phyloP scores from a whole-genome alignment of 1,140 invertebrate genomes.

The Danaus melanippus region DNA sequence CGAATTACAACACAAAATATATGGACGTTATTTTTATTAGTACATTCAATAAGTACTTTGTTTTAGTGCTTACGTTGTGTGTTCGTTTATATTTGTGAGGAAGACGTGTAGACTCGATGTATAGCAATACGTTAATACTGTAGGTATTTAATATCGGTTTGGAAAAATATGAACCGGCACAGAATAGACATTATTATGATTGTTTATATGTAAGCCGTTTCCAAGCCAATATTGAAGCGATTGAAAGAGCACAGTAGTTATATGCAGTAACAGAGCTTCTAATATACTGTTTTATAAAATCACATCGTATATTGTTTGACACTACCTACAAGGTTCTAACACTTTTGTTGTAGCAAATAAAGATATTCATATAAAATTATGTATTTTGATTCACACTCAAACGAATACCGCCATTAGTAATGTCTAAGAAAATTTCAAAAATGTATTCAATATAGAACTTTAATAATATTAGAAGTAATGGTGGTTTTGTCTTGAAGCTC shows the following conservation, averaged over 20 bases:
- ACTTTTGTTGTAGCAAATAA: constrained; percentile 68
- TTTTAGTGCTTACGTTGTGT: no score
- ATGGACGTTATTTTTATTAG: no score
- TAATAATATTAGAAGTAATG: no score
- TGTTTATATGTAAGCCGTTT: constrained; percentile 10
- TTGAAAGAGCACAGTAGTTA: constrained; percentile 65
- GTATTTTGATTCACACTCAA: constrained; percentile 26
- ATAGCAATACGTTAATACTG: constrained; percentile 48
- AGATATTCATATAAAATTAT: constrained; percentile 53
- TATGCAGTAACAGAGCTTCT: constrained; percentile 66
- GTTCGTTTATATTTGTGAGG: constrained; percentile 11
- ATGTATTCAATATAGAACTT: no score
- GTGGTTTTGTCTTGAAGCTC: no score
- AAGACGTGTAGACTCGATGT: constrained; percentile 42
- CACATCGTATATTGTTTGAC: constrained; percentile 43
- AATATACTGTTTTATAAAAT: constrained; percentile 66
- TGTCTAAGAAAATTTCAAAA: no score
- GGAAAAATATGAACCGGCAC: constrained; percentile 19
- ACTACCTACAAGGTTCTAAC: constrained; percentile 39
- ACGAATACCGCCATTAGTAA: background rate
- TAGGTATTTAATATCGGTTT: constrained; percentile 60
- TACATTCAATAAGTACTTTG: no score
- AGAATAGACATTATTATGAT: no score
- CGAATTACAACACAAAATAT: no score
- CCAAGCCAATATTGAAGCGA: constrained; percentile 53